Conservation (phyloP, 2,888 invertebrate species). For the Xanthia icteritia region DNA sequence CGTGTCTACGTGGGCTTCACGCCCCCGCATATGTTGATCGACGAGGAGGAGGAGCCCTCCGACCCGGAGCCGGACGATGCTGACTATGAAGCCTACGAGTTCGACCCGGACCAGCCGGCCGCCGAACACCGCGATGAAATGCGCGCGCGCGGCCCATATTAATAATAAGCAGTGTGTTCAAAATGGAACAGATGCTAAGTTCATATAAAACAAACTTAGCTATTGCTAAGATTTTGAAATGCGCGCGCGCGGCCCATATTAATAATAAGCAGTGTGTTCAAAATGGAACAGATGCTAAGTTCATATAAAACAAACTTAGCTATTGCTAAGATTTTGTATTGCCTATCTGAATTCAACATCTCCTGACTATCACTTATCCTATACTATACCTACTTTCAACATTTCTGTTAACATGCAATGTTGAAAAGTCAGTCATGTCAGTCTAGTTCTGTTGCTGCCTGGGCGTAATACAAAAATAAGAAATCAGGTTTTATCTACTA, state of each 20-base stretch:
- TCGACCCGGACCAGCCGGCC: constrained; percentile 22
- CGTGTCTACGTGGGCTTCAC: constrained; percentile 16
- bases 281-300: no score
- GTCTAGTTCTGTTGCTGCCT: neutral
- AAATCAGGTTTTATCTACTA: neutral
- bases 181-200: no score
- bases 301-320: neutral
- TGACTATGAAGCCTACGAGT: neutral
- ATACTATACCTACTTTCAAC: neutral
- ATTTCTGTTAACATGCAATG: neutral
- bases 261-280: neutral
- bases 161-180: neutral
- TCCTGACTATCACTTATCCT: neutral
- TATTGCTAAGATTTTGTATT: neutral
- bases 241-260: neutral
- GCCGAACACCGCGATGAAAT: constrained; percentile 8
- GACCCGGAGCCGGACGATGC: constrained; percentile 15
- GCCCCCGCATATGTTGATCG: constrained; percentile 4
- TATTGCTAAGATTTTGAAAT: neutral
- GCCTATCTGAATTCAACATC: neutral
- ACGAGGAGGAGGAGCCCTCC: constrained; percentile 9
- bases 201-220: neutral
- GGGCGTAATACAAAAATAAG: neutral
- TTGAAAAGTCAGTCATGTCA: neutral
- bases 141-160: neutral